phyloP scores from a whole-genome alignment of 2,888 invertebrate genomes.

The Orchesellides sinensis region DNA sequence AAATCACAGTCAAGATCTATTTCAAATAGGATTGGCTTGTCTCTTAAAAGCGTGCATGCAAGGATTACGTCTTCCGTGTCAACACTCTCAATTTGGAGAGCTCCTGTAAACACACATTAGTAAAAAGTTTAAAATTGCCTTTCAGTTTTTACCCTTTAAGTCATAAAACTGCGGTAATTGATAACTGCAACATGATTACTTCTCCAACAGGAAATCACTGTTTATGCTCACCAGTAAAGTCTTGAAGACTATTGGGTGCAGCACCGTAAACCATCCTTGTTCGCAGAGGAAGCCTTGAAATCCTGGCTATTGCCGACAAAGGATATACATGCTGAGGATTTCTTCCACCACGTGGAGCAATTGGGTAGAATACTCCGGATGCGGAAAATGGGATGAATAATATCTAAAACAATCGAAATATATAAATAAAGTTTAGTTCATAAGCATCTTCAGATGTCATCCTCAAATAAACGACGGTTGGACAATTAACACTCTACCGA shows the following conservation, averaged over 20 bases:
- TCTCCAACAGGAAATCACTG: no score
- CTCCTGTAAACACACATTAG: slow-evolving; percentile 77
- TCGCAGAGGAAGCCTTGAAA: slow-evolving; percentile 81
- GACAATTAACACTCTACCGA: no score
- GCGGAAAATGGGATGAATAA: slow-evolving; percentile 86
- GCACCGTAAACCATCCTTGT: slow-evolving; percentile 80
- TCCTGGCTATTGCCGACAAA: slow-evolving; percentile 80
- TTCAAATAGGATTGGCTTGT: slow-evolving; percentile 78
- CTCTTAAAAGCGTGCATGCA: slow-evolving; percentile 81
- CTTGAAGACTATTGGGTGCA: slow-evolving; percentile 76
- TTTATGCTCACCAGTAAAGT: slow-evolving; percentile 84
- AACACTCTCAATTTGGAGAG: slow-evolving; percentile 81
- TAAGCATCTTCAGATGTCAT: no score
- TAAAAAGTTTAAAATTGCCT: not conserved
- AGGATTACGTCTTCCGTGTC: slow-evolving; percentile 83
- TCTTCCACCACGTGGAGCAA: slow-evolving; percentile 78
- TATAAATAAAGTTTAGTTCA: no score
- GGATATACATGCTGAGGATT: slow-evolving; percentile 77
- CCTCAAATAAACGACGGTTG: no score
- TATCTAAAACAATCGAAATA: slow-evolving; percentile 78
- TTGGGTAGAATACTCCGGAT: slow-evolving; percentile 86
- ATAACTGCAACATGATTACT: no score
- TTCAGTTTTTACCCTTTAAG: no score
- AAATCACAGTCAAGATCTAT: slow-evolving; percentile 80
- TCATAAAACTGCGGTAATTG: no score